Base-by-base conservation (phyloP, 1,140 invertebrate genomes). In the Psix sp. region DNA sequence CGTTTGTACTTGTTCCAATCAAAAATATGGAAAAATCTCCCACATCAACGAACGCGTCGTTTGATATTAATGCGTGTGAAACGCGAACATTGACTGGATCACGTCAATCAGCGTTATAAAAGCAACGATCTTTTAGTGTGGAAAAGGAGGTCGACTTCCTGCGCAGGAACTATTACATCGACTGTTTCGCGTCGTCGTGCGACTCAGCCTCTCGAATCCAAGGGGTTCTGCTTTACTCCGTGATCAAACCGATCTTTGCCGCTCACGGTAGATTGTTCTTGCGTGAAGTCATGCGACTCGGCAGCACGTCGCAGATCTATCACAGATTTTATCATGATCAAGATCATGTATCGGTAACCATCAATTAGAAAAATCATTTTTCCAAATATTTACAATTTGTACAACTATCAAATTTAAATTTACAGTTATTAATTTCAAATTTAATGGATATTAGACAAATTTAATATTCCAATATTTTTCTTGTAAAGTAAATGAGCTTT, bases 301-400 rank as follows among this genome's bases (percentile, higher is more conserved):
- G 18, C 9, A 18, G 52, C 36, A 51, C 35, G 45, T 52, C 45
- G 36, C 79, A 81, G 10, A 71, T 89, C 1, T 91, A 88, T 77
- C 87, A 89, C 48, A 84, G 86, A 4, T 76, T 91, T 3, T 88
- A 88, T 62, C 42, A 67, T 13, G 67, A 17, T 82, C 16, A 33
- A 11, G 10, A 13, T 29, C 21, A n/a, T 18, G n/a, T 13, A 29
- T 29, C 11, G 49, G 24, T 54, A 39, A 40, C n/a, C n/a, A n/a
- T n/a, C n/a, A n/a, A n/a, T n/a, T n/a, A 29, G 2, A 29, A 10
- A 29, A 10, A 7, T 29, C 2, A 29, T 29, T 29, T 29, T n/a
- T 10, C n/a, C 26, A 29, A n/a, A 10, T 29, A 7, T 29, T n/a
- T n/a, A n/a, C 7, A 29, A 29, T 29, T 29, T 29, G 2, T 29